These are phyloP conservation scores for Dipodomys merriami DNA, from an alignment of 2,113 vertebrate species.

Conservation along the genomic window DNA sequence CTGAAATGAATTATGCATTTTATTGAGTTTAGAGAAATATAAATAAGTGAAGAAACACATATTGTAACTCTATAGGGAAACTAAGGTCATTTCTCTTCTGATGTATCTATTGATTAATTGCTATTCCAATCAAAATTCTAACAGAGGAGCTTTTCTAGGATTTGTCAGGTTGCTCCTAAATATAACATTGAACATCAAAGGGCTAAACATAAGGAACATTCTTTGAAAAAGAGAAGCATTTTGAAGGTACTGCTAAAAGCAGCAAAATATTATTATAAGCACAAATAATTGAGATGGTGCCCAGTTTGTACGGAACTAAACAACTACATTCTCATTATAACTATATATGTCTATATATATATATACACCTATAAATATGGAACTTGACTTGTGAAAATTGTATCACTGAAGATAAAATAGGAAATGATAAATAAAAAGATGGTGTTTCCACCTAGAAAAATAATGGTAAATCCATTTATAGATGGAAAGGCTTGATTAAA, in stretches of 20 bases:
- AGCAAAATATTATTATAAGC: not conserved
- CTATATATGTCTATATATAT: no score
- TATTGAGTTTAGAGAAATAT: slow-evolving; percentile 23
- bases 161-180: slow-evolving; percentile 7
- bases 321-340: not conserved
- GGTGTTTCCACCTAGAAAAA: not conserved
- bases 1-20: not conserved
- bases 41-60: slow-evolving; percentile 7
- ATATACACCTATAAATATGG: not conserved
- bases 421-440: not conserved
- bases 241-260: not conserved
- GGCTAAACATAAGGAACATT: not conserved
- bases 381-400: not conserved
- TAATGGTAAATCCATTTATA: not conserved
- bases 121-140: slow-evolving; percentile 24
- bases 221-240: slow-evolving; percentile 21
- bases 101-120: slow-evolving; percentile 2
- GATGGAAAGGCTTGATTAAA: not conserved
- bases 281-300: not conserved
- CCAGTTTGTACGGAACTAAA: not conserved
- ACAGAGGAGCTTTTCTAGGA: not conserved
- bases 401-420: not conserved
- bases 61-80: slow-evolving; percentile 6
- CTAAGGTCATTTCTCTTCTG: not conserved
- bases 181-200: slow-evolving; percentile 38